Conservation (phyloP, 92 coral and sea anemone species). For the Palythoa caribaeorum region DNA sequence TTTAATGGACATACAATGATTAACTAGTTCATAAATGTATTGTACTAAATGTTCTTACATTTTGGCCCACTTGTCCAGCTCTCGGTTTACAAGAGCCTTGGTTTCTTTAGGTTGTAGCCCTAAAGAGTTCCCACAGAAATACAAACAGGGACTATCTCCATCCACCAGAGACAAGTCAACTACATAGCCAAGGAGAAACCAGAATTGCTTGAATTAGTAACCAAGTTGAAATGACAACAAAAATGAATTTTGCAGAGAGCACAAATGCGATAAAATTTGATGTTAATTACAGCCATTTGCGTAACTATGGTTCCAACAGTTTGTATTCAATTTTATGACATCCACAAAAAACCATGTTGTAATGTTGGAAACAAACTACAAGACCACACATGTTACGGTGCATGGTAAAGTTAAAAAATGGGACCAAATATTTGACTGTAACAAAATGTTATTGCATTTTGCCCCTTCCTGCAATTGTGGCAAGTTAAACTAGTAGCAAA, state of each 20-base stretch:
- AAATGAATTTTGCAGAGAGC: neutral
- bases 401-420: too few species aligned
- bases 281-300: too few species aligned
- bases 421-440: too few species aligned
- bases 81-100: conserved; percentile 61
- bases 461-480: too few species aligned
- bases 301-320: too few species aligned
- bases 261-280: too few species aligned
- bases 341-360: too few species aligned
- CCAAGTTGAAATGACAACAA: neutral
- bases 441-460: too few species aligned
- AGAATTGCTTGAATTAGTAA: neutral
- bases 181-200: conserved; percentile 29
- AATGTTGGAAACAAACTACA: too few species aligned
- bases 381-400: too few species aligned
- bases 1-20: neutral
- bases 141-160: conserved; percentile 70
- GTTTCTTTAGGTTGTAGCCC: conserved; percentile 91
- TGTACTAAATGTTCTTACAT: conserved; percentile 62
- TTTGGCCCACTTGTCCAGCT: conserved; percentile 88
- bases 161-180: conserved; percentile 86
- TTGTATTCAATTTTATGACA: too few species aligned
- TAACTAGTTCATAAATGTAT: neutral
- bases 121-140: conserved; percentile 94
- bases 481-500: too few species aligned